Percentiles rank a stretch among this genome's conserved stretches.
Evolutionary conservation across 2,797 vertebrate genomes (phyloP).

Genomic region (Coccyzus lansbergi): DNA sequence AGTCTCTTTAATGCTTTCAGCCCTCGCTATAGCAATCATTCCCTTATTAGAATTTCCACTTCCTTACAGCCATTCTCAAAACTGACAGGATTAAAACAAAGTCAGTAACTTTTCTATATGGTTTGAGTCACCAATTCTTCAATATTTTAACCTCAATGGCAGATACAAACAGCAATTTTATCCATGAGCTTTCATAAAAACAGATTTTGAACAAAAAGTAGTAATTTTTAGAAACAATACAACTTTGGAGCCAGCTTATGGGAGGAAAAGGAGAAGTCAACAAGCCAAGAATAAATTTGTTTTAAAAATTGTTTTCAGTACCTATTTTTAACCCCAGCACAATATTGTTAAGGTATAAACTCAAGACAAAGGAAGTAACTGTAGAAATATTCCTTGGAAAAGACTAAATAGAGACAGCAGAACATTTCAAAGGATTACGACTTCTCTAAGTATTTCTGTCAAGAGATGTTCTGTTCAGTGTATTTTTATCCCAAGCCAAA

Average conservation of each 20-base stretch:
- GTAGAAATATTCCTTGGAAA: not conserved
- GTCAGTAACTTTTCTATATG: not conserved
- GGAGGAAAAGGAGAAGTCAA: not conserved
- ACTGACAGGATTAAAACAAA: not conserved
- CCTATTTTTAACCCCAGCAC: not conserved
- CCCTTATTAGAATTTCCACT: not conserved
- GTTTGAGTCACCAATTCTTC: not conserved
- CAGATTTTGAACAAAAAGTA: not conserved
- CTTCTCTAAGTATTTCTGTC: constrained; percentile 54
- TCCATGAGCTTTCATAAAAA: not conserved
- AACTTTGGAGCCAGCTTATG: not conserved
- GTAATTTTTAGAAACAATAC: not conserved
- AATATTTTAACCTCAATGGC: not conserved
- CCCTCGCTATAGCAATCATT: not conserved
- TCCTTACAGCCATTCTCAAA: not conserved
- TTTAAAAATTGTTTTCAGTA: not conserved
- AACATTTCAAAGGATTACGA: constrained; percentile 16
- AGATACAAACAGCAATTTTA: not conserved
- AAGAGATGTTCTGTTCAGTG: constrained; percentile 59
- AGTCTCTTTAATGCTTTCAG: not conserved
- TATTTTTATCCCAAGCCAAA: constrained; percentile 68
- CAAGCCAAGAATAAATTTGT: not conserved
- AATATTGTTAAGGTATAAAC: not conserved
- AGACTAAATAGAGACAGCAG: not conserved
- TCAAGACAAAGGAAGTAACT: not conserved